These are phyloP conservation scores for Zaprionus vittiger DNA, from an alignment of 1,140 invertebrate genomes.

Conservation along the genomic window DNA sequence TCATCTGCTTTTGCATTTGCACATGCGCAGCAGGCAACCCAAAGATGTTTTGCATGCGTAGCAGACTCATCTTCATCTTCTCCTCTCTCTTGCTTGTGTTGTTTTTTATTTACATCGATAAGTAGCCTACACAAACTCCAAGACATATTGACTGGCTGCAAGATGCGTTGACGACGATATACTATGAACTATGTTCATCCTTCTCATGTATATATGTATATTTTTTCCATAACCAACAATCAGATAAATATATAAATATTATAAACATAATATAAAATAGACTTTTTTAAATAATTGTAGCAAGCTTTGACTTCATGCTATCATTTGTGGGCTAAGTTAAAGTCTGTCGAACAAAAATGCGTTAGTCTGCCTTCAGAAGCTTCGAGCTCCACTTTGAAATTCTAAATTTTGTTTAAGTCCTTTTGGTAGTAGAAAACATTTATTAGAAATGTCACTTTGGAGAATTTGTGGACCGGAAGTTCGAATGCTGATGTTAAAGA, in stretches of 20 bases:
- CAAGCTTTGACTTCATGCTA: background rate
- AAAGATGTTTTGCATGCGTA: conserved; percentile 64
- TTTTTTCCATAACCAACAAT: too few species aligned
- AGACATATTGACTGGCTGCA: background rate
- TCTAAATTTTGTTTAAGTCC: background rate
- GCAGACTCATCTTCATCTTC: conserved; percentile 18
- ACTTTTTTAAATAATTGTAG: background rate
- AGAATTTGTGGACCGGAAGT: background rate
- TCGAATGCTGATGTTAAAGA: background rate
- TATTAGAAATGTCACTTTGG: background rate
- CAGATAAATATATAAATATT: too few species aligned
- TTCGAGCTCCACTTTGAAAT: background rate
- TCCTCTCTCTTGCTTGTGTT: background rate
- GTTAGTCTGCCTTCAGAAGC: background rate
- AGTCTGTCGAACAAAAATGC: background rate
- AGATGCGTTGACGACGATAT: too few species aligned
- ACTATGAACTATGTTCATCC: too few species aligned
- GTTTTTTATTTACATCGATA: conserved; percentile 67
- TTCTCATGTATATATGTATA: too few species aligned
- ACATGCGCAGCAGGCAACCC: conserved; percentile 40
- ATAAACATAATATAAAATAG: too few species aligned
- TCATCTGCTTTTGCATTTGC: conserved; percentile 27
- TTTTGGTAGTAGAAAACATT: too few species aligned
- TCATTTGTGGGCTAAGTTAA: background rate
- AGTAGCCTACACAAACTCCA: conserved; percentile 18